Percentiles rank a stretch among this genome's conserved stretches.
Evolutionary conservation across 2,797 vertebrate genomes (phyloP).

Genomic region (Gymnothorax javanicus): DNA sequence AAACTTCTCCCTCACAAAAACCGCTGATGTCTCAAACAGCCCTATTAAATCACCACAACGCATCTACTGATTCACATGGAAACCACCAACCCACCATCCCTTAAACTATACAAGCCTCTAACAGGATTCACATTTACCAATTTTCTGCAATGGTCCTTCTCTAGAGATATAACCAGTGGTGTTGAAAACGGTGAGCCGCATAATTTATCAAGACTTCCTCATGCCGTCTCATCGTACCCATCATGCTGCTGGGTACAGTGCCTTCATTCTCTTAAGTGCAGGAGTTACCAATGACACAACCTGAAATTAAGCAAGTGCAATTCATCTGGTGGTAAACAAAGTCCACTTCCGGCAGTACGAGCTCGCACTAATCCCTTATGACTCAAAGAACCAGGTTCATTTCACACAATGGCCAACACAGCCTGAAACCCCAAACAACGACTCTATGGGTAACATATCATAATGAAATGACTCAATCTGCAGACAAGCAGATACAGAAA

Average conservation of each 20-base stretch:
- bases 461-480: neutral
- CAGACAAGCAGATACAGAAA: neutral
- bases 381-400: neutral
- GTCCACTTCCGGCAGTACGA: neutral
- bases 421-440: neutral
- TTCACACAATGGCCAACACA: slow-evolving; percentile 1
- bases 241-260: neutral
- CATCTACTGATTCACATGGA: neutral
- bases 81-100: neutral
- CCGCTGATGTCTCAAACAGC: neutral
- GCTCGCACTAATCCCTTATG: neutral
- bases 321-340: neutral
- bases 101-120: neutral
- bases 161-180: neutral
- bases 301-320: neutral
- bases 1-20: neutral
- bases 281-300: neutral
- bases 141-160: neutral
- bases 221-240: neutral
- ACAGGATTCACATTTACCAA: neutral
- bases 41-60: neutral
- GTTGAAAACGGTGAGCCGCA: neutral
- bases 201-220: neutral
- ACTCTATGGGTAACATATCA: neutral
- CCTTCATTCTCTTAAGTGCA: neutral